Base-by-base conservation (phyloP, 2,888 invertebrate genomes). In the Nymphalis polychloros region DNA sequence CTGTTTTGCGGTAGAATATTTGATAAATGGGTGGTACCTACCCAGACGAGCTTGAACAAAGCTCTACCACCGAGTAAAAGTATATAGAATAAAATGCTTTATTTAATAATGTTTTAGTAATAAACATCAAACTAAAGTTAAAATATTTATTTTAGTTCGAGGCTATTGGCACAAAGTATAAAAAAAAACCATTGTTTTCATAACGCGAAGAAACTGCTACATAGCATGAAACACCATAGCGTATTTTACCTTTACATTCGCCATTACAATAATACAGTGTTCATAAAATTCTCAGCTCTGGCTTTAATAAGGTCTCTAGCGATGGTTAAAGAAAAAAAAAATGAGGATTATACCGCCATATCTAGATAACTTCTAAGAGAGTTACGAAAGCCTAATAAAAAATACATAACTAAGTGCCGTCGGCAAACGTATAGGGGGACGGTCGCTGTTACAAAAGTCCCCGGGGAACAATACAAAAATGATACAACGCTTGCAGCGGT, bases 391-490 rank as follows among this genome's bases (percentile, higher is more conserved):
- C 80, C 78, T 84, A 81, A 83, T 85, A 85, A 85, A 87, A 85
- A 84, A 85, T 81, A 86, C 83, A 85, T 84, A 84, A 81, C 82
- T 73, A 79, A 82, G 79, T 79, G 78, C 81, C 79, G 75, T 72
- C 74, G 80, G 81, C 80, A 78, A 79, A 79, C 81, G 80, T 81
- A 82, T 82, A 81, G 79, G 80, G 78, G 80, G 81, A 80, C 81
- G 77, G 79, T 80, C 80, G 81, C 81, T 79, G 79, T 77, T 77
- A 78, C 77, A 69, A 73, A n/a, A 77, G 79, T 79, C 88, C 78
- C 85, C 57, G 70, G 86, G 83, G 88, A 83, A 80, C 79, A 78
- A 76, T 77, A 87, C 87, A 88, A 86, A 86, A 87, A 84, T 88
- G 86, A 88, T 88, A 84, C 83, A 88, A 78, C 79, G 78, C 79